Percentiles rank a stretch among this genome's conserved stretches.
These are phyloP conservation scores for Phenganax subtilis DNA, from an alignment of 92 coral and sea anemone genomes.

Conservation along the genomic window DNA sequence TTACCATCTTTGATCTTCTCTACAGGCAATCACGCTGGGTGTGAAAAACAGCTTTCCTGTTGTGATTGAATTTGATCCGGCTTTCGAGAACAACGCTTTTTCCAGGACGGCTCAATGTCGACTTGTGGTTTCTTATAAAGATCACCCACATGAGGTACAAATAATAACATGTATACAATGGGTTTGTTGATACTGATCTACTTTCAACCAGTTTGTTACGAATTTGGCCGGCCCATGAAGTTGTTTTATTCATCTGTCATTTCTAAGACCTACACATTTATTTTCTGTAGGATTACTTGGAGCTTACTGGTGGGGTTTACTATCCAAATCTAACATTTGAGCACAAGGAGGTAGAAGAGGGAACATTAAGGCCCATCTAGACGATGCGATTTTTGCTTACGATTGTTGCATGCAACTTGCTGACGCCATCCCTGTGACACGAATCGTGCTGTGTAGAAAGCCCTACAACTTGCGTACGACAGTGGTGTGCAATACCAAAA, in stretches of 20 bases:
- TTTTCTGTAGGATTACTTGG: conserved; percentile 26
- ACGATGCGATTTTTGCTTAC: too few species aligned
- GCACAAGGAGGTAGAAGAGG: conserved; percentile 67
- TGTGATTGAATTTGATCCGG: conserved; percentile 88
- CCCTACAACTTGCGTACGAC: too few species aligned
- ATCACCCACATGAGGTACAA: conserved; percentile 81
- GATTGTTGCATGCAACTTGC: too few species aligned
- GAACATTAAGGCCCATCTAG: too few species aligned
- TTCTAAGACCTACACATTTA: background rate
- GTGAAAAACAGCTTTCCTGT: conserved; percentile 80
- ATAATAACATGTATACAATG: too few species aligned
- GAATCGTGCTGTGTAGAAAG: too few species aligned
- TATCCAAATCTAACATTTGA: conserved; percentile 92
- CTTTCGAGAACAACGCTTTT: conserved; percentile 77
- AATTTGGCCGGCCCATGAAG: too few species aligned
- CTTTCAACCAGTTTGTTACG: conserved; percentile 7
- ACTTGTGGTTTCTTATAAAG: conserved; percentile 70
- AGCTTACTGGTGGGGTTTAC: conserved; percentile 78
- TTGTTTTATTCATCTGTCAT: background rate
- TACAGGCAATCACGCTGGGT: conserved; percentile 67
- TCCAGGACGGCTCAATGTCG: conserved; percentile 78
- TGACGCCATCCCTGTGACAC: too few species aligned
- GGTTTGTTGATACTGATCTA: conserved; percentile 2
- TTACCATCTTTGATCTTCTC: background rate
- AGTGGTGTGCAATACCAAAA: too few species aligned